Evolutionary conservation across 2,888 invertebrate genomes (phyloP).

Genomic region (Lasioglossum leucozonium): DNA sequence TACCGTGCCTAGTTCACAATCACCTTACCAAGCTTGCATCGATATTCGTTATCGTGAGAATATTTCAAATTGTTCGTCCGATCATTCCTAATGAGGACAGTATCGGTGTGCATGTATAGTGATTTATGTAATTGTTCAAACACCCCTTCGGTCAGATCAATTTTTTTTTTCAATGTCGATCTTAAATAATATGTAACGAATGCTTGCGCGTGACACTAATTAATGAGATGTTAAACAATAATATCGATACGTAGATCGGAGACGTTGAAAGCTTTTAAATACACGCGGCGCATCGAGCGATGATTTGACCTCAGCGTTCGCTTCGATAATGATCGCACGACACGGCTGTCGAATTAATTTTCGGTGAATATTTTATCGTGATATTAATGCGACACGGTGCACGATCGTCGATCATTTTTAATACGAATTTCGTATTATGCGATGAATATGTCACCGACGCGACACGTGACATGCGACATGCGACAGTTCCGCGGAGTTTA

Average conservation of each 20-base stretch:
- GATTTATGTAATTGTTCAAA: too few species aligned
- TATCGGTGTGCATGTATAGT: not conserved
- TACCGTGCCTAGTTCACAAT: not conserved
- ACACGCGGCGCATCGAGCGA: not conserved
- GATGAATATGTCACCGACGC: not conserved
- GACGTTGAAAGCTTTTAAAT: not conserved
- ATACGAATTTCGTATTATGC: not conserved
- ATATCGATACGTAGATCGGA: not conserved
- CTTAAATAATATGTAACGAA: not conserved
- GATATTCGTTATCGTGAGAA: not conserved
- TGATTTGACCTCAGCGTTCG: conserved; percentile 10
- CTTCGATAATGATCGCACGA: conserved; percentile 10
- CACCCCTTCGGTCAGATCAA: too few species aligned
- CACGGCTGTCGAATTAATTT: conserved; percentile 27
- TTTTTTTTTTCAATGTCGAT: too few species aligned
- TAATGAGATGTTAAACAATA: conserved; percentile 9
- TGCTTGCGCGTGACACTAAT: not conserved
- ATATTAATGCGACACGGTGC: not conserved
- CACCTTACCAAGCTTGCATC: too few species aligned
- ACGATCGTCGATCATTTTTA: not conserved
- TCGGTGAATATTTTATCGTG: not conserved
- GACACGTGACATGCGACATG: not conserved
- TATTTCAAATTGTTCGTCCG: not conserved
- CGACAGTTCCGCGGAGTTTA: not conserved
- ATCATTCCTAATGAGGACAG: not conserved